Percentiles rank a stretch among this genome's conserved stretches.
These are phyloP conservation scores for Quadroppia sp. DNA, from an alignment of 2,888 invertebrate genomes.

Conservation along the genomic window DNA sequence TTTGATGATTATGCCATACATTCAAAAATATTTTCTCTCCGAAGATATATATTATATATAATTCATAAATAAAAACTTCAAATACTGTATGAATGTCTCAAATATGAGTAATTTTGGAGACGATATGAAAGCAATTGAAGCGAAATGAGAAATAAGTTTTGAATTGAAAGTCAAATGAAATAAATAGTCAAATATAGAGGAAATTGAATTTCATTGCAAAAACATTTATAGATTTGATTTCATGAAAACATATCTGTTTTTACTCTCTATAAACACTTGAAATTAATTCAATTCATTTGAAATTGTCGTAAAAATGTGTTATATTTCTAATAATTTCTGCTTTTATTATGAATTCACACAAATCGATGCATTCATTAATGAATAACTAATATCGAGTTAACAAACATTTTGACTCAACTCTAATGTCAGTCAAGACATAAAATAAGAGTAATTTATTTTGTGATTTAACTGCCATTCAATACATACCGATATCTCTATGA, in stretches of 20 bases:
- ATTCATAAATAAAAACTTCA: conserved; percentile 8
- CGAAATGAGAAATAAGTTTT: conserved; percentile 7
- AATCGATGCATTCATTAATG: too few relatives aligned
- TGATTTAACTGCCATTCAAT: not conserved
- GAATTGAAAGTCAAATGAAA: not conserved
- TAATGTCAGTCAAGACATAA: too few relatives aligned
- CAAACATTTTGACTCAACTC: too few relatives aligned
- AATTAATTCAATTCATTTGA: too few relatives aligned
- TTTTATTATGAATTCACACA: too few relatives aligned
- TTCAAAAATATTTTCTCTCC: conserved; percentile 12
- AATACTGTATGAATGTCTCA: not conserved
- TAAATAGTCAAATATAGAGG: not conserved
- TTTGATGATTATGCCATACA: not conserved
- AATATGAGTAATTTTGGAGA: conserved; percentile 22
- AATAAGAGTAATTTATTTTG: too few relatives aligned
- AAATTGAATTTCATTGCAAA: not conserved
- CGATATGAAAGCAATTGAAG: not conserved
- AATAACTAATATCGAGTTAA: too few relatives aligned
- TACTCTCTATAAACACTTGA: too few relatives aligned
- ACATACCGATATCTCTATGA: conserved; percentile 25
- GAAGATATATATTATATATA: not conserved
- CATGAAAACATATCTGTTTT: too few relatives aligned
- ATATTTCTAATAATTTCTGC: too few relatives aligned
- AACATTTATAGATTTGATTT: conserved; percentile 5
- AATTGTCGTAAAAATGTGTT: too few relatives aligned